phyloP scores from a whole-genome alignment of 1,140 invertebrate species.

The Drosophila watanabei region DNA sequence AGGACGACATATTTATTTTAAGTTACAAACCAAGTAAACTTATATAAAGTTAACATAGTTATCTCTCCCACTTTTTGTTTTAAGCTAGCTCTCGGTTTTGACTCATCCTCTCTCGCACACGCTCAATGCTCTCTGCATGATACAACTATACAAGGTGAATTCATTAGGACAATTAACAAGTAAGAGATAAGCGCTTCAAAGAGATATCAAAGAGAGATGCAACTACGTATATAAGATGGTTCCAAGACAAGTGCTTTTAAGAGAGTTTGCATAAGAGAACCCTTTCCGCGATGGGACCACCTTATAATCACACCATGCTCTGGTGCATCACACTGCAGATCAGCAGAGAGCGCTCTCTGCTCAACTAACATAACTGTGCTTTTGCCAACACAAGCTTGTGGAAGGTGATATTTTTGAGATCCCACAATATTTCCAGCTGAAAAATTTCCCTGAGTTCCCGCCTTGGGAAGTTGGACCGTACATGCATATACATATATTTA shows the following conservation, averaged over 20 bases:
- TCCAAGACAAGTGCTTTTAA: background rate
- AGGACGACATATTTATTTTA: background rate
- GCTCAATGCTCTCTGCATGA: too few relatives aligned
- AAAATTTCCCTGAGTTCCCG: background rate
- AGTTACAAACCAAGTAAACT: background rate
- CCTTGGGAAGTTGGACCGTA: constrained; percentile 1
- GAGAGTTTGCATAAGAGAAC: background rate
- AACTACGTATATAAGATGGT: background rate
- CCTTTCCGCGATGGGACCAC: background rate
- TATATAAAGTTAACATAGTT: too few relatives aligned
- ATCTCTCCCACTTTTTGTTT: too few relatives aligned
- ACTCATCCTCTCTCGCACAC: too few relatives aligned
- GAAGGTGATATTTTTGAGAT: background rate
- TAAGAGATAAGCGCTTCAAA: background rate
- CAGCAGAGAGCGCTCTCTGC: background rate
- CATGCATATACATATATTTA: constrained; percentile 12
- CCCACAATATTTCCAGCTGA: background rate
- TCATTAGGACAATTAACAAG: too few relatives aligned
- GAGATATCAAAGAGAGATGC: background rate
- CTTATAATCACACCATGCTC: background rate
- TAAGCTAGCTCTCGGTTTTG: too few relatives aligned
- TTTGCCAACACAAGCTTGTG: background rate
- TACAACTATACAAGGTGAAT: too few relatives aligned
- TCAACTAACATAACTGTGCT: background rate
- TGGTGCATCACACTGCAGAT: background rate